These are phyloP conservation scores for Trichacis sp. DNA, from an alignment of 2,888 invertebrate species.

Conservation along the genomic window DNA sequence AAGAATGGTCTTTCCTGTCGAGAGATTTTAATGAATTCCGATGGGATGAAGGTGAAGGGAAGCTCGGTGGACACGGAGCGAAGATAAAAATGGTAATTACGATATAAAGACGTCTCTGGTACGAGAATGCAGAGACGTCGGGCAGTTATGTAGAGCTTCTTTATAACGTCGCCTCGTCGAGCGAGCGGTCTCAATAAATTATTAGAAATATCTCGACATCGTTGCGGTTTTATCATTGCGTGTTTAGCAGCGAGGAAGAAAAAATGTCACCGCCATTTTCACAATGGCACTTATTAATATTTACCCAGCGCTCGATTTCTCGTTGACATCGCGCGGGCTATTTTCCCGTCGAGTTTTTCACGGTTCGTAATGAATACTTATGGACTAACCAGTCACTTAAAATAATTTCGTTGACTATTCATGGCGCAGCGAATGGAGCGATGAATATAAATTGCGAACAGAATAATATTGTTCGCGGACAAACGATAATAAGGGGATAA, in stretches of 20 bases:
- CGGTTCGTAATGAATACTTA: slow-evolving; percentile 5
- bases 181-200: slow-evolving; percentile 31
- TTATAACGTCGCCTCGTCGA: slow-evolving; percentile 21
- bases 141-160: slow-evolving; percentile 40
- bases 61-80: slow-evolving; percentile 37
- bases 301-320: slow-evolving; percentile 13
- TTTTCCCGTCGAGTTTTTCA: neutral
- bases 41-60: slow-evolving; percentile 48
- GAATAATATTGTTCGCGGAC: slow-evolving; percentile 15
- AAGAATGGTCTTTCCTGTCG: slow-evolving; percentile 50
- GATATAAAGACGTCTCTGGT: slow-evolving; percentile 60
- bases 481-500: slow-evolving; percentile 8
- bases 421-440: slow-evolving; percentile 6
- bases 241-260: slow-evolving; percentile 9
- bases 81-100: slow-evolving; percentile 66
- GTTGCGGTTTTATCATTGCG: slow-evolving; percentile 27
- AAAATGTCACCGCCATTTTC: neutral
- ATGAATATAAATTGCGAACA: slow-evolving; percentile 22
- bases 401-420: slow-evolving; percentile 20
- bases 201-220: slow-evolving; percentile 32
- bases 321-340: neutral
- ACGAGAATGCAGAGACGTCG: slow-evolving; percentile 51
- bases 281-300: slow-evolving; percentile 12
- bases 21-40: slow-evolving; percentile 64
- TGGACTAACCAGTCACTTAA: slow-evolving; percentile 1